Percentiles rank a stretch among this genome's conserved stretches.
phyloP scores from a whole-genome alignment of 2,888 invertebrate species.

The Tipula lateralis region DNA sequence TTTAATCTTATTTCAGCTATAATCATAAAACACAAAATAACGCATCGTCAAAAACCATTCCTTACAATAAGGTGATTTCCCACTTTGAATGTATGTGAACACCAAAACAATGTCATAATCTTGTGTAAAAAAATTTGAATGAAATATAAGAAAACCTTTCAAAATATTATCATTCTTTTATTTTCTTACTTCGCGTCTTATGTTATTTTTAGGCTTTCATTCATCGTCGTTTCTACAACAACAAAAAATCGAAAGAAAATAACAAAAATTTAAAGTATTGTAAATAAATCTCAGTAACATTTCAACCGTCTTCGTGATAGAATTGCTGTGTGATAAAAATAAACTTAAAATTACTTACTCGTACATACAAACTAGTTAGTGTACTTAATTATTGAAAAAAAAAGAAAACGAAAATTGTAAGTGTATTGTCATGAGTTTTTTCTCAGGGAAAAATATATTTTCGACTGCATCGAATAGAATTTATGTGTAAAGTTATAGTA shows the following conservation, averaged over 20 bases:
- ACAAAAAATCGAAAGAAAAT: neutral
- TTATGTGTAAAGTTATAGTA: neutral
- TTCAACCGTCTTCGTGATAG: neutral
- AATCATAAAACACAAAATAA: too few species aligned
- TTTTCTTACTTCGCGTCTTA: neutral
- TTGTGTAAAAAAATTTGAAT: neutral
- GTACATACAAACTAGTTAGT: too few species aligned
- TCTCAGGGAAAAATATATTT: neutral
- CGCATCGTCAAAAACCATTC: too few species aligned
- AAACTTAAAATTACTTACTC: neutral
- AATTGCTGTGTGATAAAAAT: neutral
- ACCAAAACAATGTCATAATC: neutral
- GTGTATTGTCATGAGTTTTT: neutral
- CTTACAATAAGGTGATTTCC: neutral
- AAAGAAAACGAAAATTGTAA: neutral
- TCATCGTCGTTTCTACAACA: neutral
- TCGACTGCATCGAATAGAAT: neutral
- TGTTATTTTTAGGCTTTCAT: conserved; percentile 19
- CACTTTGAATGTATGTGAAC: neutral
- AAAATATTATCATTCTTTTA: neutral
- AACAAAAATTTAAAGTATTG: neutral
- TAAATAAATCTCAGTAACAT: neutral
- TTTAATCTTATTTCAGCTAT: too few species aligned
- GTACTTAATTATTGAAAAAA: neutral
- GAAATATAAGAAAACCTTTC: neutral